phyloP scores from a whole-genome alignment of 2,797 vertebrate species.

The Craterocephalus amniculus region DNA sequence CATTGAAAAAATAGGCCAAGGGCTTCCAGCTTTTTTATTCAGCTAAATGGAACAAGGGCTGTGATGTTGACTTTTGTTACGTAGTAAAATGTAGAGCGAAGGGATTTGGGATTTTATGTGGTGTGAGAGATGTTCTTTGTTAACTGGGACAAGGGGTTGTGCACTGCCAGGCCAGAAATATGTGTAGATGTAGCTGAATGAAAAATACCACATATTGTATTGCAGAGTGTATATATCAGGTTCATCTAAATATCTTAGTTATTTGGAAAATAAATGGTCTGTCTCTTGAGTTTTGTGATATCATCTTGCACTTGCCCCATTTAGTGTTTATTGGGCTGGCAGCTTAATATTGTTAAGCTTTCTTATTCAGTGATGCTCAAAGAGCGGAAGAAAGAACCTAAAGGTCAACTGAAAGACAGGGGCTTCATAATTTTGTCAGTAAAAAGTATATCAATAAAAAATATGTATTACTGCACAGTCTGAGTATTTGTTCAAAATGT shows the following conservation, averaged over 20 bases:
- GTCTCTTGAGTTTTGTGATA: not conserved
- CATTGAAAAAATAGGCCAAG: slow-evolving; percentile 67
- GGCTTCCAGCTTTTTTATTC: slow-evolving; percentile 59
- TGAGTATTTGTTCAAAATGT: too few species aligned
- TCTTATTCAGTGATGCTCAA: slow-evolving; percentile 1
- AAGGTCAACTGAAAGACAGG: not conserved
- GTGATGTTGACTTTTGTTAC: slow-evolving; percentile 59
- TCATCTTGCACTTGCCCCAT: not conserved
- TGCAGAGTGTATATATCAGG: not conserved
- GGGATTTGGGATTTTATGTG: slow-evolving; percentile 66
- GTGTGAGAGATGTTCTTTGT: slow-evolving; percentile 55
- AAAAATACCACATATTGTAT: slow-evolving; percentile 6
- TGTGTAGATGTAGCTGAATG: slow-evolving; percentile 22
- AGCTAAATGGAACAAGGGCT: slow-evolving; percentile 67
- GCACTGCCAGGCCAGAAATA: slow-evolving; percentile 24
- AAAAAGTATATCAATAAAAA: too few species aligned
- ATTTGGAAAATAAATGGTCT: not conserved
- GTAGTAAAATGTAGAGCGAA: slow-evolving; percentile 61
- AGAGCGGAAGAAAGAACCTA: slow-evolving; percentile 10
- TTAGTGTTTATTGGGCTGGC: not conserved
- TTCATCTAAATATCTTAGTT: slow-evolving; percentile 6
- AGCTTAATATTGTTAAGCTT: not conserved
- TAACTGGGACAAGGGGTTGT: slow-evolving; percentile 68
- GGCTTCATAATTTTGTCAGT: too few species aligned
- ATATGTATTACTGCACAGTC: too few species aligned